Conservation (phyloP, 2,797 vertebrate genomes). For the Pantherophis vulpinus region DNA sequence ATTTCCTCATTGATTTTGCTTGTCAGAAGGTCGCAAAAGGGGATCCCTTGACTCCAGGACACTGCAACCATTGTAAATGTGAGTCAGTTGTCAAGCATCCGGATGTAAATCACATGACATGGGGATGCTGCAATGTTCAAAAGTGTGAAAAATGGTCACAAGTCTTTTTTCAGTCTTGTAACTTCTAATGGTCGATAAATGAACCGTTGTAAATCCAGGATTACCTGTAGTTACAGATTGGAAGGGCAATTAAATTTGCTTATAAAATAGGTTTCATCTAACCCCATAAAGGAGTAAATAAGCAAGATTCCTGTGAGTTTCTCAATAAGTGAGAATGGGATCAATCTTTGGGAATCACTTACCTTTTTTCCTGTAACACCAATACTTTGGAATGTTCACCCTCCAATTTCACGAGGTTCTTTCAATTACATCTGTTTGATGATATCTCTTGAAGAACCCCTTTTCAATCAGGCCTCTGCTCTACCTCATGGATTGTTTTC, state of each 20-base stretch:
- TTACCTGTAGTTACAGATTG: background rate
- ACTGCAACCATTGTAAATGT: background rate
- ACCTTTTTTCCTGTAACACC: background rate
- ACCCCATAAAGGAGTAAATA: background rate
- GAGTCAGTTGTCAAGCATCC: background rate
- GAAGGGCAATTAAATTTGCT: background rate
- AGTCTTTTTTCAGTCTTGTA: background rate
- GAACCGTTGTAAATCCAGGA: background rate
- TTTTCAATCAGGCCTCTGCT: background rate
- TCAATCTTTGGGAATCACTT: background rate
- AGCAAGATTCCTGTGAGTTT: background rate
- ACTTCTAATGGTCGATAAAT: background rate
- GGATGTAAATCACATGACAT: background rate
- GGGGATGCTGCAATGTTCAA: background rate
- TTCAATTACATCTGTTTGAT: background rate
- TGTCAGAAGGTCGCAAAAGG: no score
- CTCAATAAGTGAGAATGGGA: background rate
- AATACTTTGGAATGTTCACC: background rate
- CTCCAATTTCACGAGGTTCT: background rate
- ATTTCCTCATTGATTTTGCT: background rate
- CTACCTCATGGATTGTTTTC: background rate
- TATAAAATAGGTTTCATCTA: background rate
- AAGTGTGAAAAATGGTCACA: background rate
- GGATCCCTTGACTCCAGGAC: background rate
- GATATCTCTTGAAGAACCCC: background rate